These are phyloP conservation scores for Ophonus ardosiacus DNA, from an alignment of 2,888 invertebrate species.

Conservation along the genomic window DNA sequence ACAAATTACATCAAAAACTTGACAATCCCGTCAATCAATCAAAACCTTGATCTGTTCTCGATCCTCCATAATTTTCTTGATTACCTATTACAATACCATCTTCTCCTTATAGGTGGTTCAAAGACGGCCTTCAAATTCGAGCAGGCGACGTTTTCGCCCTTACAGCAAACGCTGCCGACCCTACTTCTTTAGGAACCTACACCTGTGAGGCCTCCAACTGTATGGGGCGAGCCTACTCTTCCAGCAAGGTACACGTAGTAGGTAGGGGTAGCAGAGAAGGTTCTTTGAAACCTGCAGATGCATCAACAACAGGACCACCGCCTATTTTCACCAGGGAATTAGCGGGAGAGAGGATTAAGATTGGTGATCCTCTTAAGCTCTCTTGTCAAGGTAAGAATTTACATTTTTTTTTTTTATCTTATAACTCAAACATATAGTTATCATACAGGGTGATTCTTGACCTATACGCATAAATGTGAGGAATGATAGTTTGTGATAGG, in stretches of 20 bases:
- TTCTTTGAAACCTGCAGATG: slow-evolving; percentile 82
- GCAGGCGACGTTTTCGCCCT: slow-evolving; percentile 94
- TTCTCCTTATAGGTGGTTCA: slow-evolving; percentile 79
- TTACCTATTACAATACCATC: slow-evolving; percentile 12
- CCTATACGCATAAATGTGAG: too few species aligned
- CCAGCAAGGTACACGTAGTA: slow-evolving; percentile 89
- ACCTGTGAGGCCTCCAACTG: slow-evolving; percentile 93
- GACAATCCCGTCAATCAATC: too few species aligned
- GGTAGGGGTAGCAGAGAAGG: slow-evolving; percentile 85
- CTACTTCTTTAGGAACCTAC: slow-evolving; percentile 91
- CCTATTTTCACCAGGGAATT: slow-evolving; percentile 88
- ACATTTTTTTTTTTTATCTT: too few species aligned
- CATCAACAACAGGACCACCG: slow-evolving; percentile 80
- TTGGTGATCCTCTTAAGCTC: slow-evolving; percentile 86
- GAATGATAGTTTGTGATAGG: too few species aligned
- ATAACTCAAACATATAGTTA: too few species aligned
- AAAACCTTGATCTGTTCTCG: too few species aligned
- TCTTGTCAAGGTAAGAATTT: slow-evolving; percentile 83
- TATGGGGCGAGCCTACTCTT: slow-evolving; percentile 90
- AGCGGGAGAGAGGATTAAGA: slow-evolving; percentile 85
- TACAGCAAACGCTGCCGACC: slow-evolving; percentile 90
- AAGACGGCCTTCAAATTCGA: slow-evolving; percentile 92
- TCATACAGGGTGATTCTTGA: too few species aligned
- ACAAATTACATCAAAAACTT: too few species aligned
- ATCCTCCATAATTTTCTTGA: too few species aligned